Evolutionary conservation across 2,113 vertebrate species (phyloP).

Genomic region (Grus americana): DNA sequence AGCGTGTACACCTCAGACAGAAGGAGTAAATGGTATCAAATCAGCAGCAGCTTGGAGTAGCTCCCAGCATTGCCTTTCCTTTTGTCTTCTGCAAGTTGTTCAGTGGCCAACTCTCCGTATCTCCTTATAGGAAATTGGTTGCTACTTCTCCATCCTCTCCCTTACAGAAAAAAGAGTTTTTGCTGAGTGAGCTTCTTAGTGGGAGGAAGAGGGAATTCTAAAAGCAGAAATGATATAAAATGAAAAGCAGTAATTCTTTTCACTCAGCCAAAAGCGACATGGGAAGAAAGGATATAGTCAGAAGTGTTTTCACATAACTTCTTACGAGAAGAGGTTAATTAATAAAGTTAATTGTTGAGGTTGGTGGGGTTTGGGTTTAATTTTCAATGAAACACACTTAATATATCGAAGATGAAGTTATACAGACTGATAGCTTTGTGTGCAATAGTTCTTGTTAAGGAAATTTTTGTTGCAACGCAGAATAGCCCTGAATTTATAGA

Average conservation of each 20-base stretch:
- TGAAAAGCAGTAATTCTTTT: background rate
- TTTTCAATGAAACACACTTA: background rate
- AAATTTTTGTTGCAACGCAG: background rate
- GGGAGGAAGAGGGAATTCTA: background rate
- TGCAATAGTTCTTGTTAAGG: background rate
- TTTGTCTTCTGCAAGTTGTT: background rate
- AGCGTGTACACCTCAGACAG: background rate
- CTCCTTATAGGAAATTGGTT: background rate
- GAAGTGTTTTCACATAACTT: background rate
- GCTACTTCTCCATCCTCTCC: background rate
- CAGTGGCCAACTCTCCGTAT: background rate
- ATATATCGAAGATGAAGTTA: background rate
- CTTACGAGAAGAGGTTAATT: background rate
- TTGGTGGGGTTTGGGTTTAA: background rate
- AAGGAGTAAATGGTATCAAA: background rate
- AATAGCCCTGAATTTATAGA: background rate
- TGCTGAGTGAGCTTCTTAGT: background rate
- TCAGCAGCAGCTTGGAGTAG: background rate
- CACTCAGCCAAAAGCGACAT: background rate
- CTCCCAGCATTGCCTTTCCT: background rate
- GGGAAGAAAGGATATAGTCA: background rate
- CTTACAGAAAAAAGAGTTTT: background rate
- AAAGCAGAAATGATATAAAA: background rate
- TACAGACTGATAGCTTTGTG: background rate
- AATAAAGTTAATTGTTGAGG: background rate